Conservation (phyloP, 2,888 invertebrate genomes). For the Cerceris ruficornis region DNA sequence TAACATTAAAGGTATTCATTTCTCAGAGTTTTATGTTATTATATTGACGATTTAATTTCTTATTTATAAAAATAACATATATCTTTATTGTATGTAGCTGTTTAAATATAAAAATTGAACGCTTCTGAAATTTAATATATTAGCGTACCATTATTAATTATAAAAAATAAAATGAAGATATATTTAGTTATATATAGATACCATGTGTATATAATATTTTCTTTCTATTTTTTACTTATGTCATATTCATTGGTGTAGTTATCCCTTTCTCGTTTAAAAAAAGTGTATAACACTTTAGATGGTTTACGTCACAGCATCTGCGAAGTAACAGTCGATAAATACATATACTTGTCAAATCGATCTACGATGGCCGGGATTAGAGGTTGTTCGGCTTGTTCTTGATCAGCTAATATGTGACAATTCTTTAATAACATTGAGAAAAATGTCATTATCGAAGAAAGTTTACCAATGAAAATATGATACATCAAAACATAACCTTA, state of each 20-base stretch:
- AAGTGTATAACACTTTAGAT: constrained; percentile 28
- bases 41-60: too few species aligned
- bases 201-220: neutral
- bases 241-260: constrained; percentile 2
- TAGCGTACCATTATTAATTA: too few species aligned
- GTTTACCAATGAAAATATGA: constrained; percentile 21
- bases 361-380: constrained; percentile 80
- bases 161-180: too few species aligned
- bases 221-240: constrained; percentile 9
- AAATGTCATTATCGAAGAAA: constrained; percentile 22
- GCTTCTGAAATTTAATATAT: neutral
- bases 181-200: too few species aligned
- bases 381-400: constrained; percentile 74
- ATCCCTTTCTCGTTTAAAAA: neutral
- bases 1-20: too few species aligned
- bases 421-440: constrained; percentile 10
- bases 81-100: neutral
- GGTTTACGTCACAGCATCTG: constrained; percentile 54
- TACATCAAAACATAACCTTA: constrained; percentile 62
- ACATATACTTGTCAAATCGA: constrained; percentile 70
- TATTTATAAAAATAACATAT: too few species aligned
- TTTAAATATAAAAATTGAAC: neutral
- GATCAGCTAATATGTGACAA: constrained; percentile 38
- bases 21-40: too few species aligned
- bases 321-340: constrained; percentile 56